Evolutionary conservation across 2,888 invertebrate species (phyloP), one percentile per base, ranked within the genome.

Genomic region (Noctua comes): DNA sequence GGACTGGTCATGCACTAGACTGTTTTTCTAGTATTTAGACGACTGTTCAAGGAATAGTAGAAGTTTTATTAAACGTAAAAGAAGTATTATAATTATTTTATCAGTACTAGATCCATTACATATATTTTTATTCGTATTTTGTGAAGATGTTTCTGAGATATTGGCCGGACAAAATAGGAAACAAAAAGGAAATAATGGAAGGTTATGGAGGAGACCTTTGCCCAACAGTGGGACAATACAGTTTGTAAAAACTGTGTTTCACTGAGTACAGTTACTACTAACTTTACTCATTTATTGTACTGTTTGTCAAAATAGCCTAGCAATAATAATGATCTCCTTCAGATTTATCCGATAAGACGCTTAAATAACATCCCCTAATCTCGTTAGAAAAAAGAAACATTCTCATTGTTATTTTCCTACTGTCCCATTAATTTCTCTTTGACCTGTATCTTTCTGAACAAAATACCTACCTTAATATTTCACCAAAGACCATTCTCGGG

Each of bases 361-460:
- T 51, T 54, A 80, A 36, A 46, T n/a, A 80, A 48, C 24, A 69
- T 48, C 2, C 31, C n/a, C 0, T 59, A 24, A 69, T 46, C n/a
- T 21, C 16, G 1, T 51, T 59, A 57, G 6, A 21, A 24, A 24
- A 0, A 36, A 51, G 36, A 18, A 18, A 59, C n/a, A 36, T 66
- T 46, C 62, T 68, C 70, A 21, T 62, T 16, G 68, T 54, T 21
- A 64, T 43, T 51, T 64, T 69, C 46, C 27, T 62, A 54, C 24
- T 66, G 36, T 66, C 59, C 46, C 16, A 57, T 4, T 57, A 54
- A 68, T 81, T 48, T 57, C 11, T 13, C n/a, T n/a, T 24, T 59
- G 16, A 59, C 8, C 27, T 31, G 18, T 57, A 24, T 48, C 0
- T 57, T 57, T 5, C 21, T 77, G 31, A 54, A 27, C 13, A 18